Conservation (phyloP, 2,888 invertebrate genomes). For the Hydrotaea cyrtoneurina region DNA sequence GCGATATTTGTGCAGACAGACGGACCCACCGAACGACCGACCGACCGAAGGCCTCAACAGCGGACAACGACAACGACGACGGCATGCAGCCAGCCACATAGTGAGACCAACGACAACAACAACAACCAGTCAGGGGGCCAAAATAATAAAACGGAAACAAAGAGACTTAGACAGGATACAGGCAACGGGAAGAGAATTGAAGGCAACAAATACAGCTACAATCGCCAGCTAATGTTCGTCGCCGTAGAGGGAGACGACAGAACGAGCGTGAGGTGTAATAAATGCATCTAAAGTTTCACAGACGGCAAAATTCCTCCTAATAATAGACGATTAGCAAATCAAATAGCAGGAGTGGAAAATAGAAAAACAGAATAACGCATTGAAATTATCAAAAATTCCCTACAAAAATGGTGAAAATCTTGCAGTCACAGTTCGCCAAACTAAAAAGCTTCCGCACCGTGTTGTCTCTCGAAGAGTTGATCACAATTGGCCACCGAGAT, state of each 20-base stretch:
- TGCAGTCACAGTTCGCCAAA: no score
- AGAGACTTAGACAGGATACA: conserved; percentile 53
- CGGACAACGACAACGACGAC: no score
- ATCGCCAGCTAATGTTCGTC: not conserved
- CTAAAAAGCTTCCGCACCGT: no score
- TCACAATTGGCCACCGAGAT: no score
- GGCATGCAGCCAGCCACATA: no score
- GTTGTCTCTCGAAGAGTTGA: no score
- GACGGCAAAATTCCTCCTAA: no score
- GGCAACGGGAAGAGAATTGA: conserved; percentile 42
- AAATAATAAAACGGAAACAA: conserved; percentile 21
- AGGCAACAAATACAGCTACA: not conserved
- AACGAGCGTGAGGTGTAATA: not conserved
- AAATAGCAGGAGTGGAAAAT: no score
- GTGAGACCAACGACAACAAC: conserved; percentile 40
- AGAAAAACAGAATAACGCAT: no score
- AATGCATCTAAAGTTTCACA: conserved; percentile 39
- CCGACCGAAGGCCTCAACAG: conserved; percentile 9
- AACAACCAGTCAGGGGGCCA: not conserved
- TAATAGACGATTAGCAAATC: no score
- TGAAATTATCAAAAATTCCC: no score
- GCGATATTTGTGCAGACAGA: conserved; percentile 50
- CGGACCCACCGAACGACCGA: conserved; percentile 25
- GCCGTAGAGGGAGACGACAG: not conserved
- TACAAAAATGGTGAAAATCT: no score